Conservation (phyloP, 2,113 vertebrate species). For the Peucedramus taeniatus region DNA sequence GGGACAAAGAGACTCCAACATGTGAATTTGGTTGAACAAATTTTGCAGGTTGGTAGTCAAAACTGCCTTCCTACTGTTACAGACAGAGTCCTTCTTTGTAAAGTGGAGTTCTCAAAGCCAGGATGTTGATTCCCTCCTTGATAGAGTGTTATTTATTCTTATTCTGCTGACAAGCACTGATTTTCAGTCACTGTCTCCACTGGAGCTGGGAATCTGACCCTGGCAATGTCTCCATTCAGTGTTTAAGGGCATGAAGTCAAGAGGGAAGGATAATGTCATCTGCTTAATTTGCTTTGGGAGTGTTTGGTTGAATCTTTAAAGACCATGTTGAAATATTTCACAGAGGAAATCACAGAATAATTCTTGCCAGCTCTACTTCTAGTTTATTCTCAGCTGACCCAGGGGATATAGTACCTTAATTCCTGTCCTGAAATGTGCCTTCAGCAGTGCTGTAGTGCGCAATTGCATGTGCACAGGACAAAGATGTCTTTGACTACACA, state of each 20-base stretch:
- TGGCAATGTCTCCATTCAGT: neutral
- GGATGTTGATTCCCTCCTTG: neutral
- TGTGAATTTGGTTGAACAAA: neutral
- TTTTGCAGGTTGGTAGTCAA: neutral
- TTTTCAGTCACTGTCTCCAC: neutral
- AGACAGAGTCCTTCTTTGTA: neutral
- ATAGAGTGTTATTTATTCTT: neutral
- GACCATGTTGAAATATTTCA: neutral
- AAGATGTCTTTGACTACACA: neutral
- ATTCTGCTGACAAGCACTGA: neutral
- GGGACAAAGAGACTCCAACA: neutral
- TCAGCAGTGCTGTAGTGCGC: neutral
- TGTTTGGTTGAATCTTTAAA: conserved; percentile 28
- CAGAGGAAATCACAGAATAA: neutral
- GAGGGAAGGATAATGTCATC: conserved; percentile 5
- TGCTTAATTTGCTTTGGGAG: conserved; percentile 25
- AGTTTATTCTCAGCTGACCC: neutral
- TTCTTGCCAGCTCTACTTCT: neutral
- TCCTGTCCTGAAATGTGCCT: neutral
- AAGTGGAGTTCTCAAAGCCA: neutral
- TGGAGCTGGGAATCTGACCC: conserved; percentile 1
- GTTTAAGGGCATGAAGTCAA: conserved; percentile 15
- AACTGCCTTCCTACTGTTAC: neutral
- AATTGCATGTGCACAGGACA: neutral
- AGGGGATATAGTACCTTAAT: neutral